Evolutionary conservation across 2,888 invertebrate species (phyloP).

Genomic region (Meta bourneti): DNA sequence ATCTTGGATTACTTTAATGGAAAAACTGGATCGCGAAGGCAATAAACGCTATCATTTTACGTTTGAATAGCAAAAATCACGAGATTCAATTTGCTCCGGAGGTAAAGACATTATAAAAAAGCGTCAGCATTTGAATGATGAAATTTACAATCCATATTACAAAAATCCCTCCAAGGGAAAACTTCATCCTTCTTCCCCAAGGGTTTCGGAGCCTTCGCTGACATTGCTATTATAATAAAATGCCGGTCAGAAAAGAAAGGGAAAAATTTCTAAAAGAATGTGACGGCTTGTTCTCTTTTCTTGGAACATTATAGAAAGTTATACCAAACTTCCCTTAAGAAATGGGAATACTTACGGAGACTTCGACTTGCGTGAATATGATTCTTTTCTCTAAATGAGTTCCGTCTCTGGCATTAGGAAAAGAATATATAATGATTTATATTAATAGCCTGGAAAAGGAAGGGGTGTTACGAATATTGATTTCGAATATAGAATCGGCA

Average conservation of each 20-base stretch:
- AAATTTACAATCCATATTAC: constrained; percentile 68
- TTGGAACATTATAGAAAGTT: constrained; percentile 58
- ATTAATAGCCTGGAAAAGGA: constrained; percentile 41
- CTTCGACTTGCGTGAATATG: constrained; percentile 41
- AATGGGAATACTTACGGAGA: constrained; percentile 62
- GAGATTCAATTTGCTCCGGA: constrained; percentile 62
- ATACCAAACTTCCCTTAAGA: constrained; percentile 37
- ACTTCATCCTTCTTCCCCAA: constrained; percentile 17
- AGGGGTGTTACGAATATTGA: constrained; percentile 30
- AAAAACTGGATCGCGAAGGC: constrained; percentile 57
- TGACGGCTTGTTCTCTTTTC: constrained; percentile 47
- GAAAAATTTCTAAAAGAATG: constrained; percentile 41
- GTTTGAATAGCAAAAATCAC: constrained; percentile 62
- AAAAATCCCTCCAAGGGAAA: constrained; percentile 47
- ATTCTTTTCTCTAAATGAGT: constrained; percentile 53
- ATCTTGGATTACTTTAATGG: constrained; percentile 63
- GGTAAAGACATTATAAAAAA: constrained; percentile 64
- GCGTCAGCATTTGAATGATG: constrained; percentile 60
- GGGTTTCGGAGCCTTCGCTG: neutral
- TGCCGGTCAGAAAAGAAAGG: constrained; percentile 25
- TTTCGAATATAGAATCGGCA: constrained; percentile 16
- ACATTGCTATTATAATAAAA: constrained; percentile 62
- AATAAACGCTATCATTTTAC: constrained; percentile 67
- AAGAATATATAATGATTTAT: constrained; percentile 61
- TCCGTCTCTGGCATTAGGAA: constrained; percentile 34